These are phyloP conservation scores for Betta splendens DNA, from an alignment of 2,797 vertebrate species.

Conservation along the genomic window DNA sequence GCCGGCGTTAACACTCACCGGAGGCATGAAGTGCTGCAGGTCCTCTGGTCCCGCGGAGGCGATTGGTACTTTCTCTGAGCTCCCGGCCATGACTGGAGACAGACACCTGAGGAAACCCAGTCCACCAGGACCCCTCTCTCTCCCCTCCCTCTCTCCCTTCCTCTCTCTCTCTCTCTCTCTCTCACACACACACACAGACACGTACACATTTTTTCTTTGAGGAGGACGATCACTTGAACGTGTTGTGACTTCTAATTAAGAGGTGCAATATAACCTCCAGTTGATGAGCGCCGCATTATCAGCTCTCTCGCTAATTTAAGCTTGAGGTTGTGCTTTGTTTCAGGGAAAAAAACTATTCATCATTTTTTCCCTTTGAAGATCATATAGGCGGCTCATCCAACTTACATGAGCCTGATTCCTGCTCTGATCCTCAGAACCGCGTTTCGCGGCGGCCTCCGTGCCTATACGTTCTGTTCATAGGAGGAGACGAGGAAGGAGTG, in stretches of 20 bases:
- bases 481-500: slow-evolving; percentile 19
- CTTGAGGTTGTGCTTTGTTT: slow-evolving; percentile 10
- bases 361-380: slow-evolving; percentile 49
- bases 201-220: not conserved
- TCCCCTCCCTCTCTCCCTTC: slow-evolving; percentile 6
- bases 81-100: slow-evolving; percentile 81
- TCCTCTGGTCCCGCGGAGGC: slow-evolving; percentile 87
- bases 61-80: slow-evolving; percentile 90
- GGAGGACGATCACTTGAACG: slow-evolving; percentile 10
- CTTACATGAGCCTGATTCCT: slow-evolving; percentile 50
- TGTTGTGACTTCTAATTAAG: slow-evolving; percentile 9
- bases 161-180: slow-evolving; percentile 2
- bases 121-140: slow-evolving; percentile 19
- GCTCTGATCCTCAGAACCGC: slow-evolving; percentile 43
- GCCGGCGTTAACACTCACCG: slow-evolving; percentile 80
- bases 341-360: slow-evolving; percentile 27
- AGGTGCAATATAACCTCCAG: slow-evolving; percentile 5
- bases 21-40: slow-evolving; percentile 86
- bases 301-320: slow-evolving; percentile 11
- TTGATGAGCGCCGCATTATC: not conserved
- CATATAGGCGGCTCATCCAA: slow-evolving; percentile 39
- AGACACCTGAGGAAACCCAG: slow-evolving; percentile 60
- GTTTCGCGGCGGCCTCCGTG: slow-evolving; percentile 23
- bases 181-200: not conserved
- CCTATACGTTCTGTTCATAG: slow-evolving; percentile 27